These are phyloP conservation scores for Diplodus sargus DNA, from an alignment of 2,797 vertebrate genomes.

Conservation along the genomic window DNA sequence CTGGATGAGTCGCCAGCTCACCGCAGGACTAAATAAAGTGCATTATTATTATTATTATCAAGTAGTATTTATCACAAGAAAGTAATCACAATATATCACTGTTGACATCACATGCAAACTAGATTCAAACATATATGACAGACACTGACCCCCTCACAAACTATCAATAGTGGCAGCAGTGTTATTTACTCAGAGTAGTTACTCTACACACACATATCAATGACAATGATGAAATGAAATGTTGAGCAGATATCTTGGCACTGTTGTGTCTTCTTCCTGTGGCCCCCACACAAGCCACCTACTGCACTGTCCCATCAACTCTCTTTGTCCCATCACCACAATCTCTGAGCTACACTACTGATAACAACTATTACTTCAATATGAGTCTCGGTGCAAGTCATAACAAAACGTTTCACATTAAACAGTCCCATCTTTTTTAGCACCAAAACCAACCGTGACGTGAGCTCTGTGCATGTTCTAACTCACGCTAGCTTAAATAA, in stretches of 20 bases:
- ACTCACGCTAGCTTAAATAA: neutral
- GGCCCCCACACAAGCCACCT: neutral
- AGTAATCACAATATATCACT: no score
- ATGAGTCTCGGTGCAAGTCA: neutral
- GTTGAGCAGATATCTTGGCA: no score
- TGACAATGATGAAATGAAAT: neutral
- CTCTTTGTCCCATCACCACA: constrained; percentile 8
- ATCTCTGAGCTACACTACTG: neutral
- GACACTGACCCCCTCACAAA: neutral
- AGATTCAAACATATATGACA: neutral
- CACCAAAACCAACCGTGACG: neutral
- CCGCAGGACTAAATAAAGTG: no score
- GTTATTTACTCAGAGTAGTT: no score
- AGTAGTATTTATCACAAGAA: no score
- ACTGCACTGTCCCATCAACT: neutral
- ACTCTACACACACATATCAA: neutral
- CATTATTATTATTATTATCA: no score
- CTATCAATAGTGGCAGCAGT: no score
- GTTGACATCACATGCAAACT: neutral
- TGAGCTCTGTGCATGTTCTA: neutral
- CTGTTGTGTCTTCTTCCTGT: no score
- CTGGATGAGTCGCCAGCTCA: no score
- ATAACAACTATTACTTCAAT: neutral
- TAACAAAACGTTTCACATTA: neutral
- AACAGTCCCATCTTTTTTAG: neutral